These are phyloP conservation scores for Oedothorax gibbosus DNA, from an alignment of 1,140 invertebrate species.

Conservation along the genomic window DNA sequence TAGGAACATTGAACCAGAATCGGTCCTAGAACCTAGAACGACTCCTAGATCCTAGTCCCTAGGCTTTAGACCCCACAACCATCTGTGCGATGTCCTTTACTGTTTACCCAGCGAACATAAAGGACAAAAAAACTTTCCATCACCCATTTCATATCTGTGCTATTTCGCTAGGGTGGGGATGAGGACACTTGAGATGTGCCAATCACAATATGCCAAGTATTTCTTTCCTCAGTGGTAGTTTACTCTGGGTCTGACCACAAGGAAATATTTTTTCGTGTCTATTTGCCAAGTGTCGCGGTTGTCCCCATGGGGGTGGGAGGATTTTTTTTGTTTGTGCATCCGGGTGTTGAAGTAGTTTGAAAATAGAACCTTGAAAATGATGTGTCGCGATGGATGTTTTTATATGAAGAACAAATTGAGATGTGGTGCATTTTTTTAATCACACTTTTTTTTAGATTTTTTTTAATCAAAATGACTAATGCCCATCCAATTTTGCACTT, in stretches of 20 bases:
- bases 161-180: neutral
- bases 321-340: slow-evolving; percentile 7
- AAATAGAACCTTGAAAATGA: neutral
- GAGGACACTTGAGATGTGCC: slow-evolving; percentile 25
- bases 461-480: no score
- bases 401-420: no score
- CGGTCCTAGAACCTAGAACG: no score
- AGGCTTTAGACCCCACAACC: neutral
- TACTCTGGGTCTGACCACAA: slow-evolving; percentile 22
- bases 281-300: neutral
- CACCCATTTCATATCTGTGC: slow-evolving; percentile 14
- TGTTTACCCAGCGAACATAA: slow-evolving; percentile 14
- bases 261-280: slow-evolving; percentile 39
- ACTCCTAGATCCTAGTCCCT: neutral
- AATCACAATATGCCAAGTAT: slow-evolving; percentile 23
- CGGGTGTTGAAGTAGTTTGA: slow-evolving; percentile 4
- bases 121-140: no score
- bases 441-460: no score
- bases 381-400: slow-evolving; percentile 13
- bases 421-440: no score
- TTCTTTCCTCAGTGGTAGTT: slow-evolving; percentile 2
- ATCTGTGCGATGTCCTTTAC: neutral
- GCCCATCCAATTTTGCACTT: no score
- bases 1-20: no score
- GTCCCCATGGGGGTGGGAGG: slow-evolving; percentile 6